A percentile compares a stretch with the other conserved stretches of the same genome.
These are phyloP conservation scores for Eupithecia abbreviata DNA, from an alignment of 2,888 invertebrate species.

Conservation along the genomic window DNA sequence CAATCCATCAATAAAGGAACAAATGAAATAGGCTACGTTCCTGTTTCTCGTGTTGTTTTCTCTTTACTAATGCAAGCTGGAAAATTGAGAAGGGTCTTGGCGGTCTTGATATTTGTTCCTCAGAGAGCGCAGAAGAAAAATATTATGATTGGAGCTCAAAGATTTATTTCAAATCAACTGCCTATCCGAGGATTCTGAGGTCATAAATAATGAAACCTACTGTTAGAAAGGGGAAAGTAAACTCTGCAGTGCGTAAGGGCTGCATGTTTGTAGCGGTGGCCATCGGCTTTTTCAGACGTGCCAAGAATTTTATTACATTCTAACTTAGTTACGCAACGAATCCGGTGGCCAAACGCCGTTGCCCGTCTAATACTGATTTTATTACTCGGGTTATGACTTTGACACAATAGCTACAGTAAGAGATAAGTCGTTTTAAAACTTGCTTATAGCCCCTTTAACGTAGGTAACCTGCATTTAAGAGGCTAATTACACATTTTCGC, in stretches of 20 bases:
- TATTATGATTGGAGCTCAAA: conserved; percentile 17
- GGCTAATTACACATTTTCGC: background rate
- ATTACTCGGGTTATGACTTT: conserved; percentile 36
- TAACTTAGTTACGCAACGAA: conserved; percentile 39
- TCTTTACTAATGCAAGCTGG: conserved; percentile 25
- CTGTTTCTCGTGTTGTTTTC: conserved; percentile 25
- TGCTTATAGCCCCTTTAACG: background rate
- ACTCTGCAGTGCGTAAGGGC: conserved; percentile 35
- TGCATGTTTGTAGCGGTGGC: conserved; percentile 35
- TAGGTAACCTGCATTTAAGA: background rate
- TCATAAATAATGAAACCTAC: background rate
- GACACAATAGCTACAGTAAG: conserved; percentile 15
- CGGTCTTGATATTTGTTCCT: conserved; percentile 18
- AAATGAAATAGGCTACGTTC: conserved; percentile 26
- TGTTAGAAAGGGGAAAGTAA: background rate
- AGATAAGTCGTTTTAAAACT: conserved; percentile 18
- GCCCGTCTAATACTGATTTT: conserved; percentile 37
- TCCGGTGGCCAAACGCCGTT: conserved; percentile 27
- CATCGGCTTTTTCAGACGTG: conserved; percentile 40
- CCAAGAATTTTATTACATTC: conserved; percentile 44
- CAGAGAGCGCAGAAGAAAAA: conserved; percentile 2
- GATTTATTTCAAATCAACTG: conserved; percentile 19
- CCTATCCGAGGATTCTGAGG: background rate
- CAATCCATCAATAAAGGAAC: conserved; percentile 32
- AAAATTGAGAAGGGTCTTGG: conserved; percentile 28